phyloP scores from a whole-genome alignment of 2,797 vertebrate species.

The Intellagama lesueurii region DNA sequence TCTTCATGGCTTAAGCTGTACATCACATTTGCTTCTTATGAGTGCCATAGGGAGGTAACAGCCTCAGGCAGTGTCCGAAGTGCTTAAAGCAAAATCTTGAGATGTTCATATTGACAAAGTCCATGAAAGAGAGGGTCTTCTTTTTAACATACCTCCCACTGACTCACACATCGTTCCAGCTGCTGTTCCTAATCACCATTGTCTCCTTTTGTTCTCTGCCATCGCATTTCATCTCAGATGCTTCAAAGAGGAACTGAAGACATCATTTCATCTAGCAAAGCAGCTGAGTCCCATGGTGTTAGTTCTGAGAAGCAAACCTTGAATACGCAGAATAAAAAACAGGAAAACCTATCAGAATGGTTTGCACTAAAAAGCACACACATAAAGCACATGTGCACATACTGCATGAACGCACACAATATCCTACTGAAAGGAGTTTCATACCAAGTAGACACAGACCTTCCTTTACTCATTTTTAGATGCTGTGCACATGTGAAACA shows the following conservation, averaged over 20 bases:
- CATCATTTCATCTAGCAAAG: background rate
- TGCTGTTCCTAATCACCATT: background rate
- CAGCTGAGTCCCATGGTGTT: background rate
- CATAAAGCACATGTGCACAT: no score
- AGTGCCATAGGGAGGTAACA: constrained; percentile 15
- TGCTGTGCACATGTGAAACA: no score
- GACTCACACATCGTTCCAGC: background rate
- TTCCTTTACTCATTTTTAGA: no score
- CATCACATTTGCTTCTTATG: background rate
- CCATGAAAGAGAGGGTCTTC: constrained; percentile 19
- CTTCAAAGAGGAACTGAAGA: background rate
- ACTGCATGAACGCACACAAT: no score
- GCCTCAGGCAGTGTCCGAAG: constrained; percentile 20
- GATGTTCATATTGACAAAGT: constrained; percentile 15
- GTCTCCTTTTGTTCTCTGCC: background rate
- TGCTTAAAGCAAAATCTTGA: background rate
- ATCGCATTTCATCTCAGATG: constrained; percentile 20
- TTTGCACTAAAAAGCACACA: background rate
- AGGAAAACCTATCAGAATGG: background rate
- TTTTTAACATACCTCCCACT: background rate
- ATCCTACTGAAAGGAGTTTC: no score
- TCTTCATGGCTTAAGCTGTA: background rate
- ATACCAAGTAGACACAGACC: no score
- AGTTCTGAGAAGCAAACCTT: background rate
- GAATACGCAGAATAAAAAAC: background rate